phyloP scores from a whole-genome alignment of 2,888 invertebrate genomes.

The Lathronympha strigana region DNA sequence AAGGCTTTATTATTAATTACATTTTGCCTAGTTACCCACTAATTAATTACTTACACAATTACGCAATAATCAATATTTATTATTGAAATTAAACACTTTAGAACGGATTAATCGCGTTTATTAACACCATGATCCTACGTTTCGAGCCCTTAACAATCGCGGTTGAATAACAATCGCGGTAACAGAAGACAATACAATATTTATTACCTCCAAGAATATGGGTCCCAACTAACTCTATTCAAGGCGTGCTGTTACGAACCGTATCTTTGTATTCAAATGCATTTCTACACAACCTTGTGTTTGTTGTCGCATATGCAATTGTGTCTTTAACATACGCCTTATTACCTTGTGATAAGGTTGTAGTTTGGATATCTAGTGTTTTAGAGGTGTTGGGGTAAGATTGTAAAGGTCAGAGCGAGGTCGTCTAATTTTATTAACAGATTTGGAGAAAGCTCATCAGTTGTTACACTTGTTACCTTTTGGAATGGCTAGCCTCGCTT shows the following conservation, averaged over 20 bases:
- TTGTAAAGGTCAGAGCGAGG: conserved; percentile 27
- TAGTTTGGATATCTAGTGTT: not conserved
- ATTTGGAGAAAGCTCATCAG: conserved; percentile 44
- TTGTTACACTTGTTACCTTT: conserved; percentile 27
- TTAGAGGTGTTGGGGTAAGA: not conserved
- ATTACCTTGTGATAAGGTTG: not conserved
- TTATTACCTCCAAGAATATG: no score
- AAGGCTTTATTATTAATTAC: no score
- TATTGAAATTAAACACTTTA: no score
- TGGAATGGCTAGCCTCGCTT: conserved; percentile 11
- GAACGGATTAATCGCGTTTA: no score
- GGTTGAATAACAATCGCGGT: no score
- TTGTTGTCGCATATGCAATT: not conserved
- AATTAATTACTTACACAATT: no score
- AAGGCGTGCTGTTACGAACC: conserved; percentile 32
- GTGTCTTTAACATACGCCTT: not conserved
- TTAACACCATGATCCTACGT: no score
- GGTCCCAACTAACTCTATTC: conserved; percentile 6
- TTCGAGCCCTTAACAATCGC: no score
- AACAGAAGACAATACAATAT: not conserved
- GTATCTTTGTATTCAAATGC: conserved; percentile 37
- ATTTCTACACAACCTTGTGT: not conserved
- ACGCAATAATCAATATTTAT: conserved; percentile 4
- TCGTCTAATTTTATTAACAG: conserved; percentile 46
- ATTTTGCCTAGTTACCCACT: no score